A percentile compares a stretch with the other conserved stretches of the same genome.
These are phyloP conservation scores for Stenchaetothrips biformis DNA, from an alignment of 2,888 invertebrate species.

Conservation along the genomic window DNA sequence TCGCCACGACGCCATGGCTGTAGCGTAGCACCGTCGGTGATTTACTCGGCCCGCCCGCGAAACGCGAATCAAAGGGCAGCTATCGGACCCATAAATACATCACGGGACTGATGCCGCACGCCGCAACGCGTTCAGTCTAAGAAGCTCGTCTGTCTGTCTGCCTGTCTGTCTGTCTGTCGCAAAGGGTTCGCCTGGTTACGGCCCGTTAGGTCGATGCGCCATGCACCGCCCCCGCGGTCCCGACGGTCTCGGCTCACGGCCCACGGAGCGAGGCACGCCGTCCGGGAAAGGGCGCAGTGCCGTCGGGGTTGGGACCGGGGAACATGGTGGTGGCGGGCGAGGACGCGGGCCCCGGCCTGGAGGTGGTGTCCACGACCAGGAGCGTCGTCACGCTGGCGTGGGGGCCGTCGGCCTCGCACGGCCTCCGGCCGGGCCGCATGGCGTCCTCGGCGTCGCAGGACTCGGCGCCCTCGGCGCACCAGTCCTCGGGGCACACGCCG, in stretches of 20 bases:
- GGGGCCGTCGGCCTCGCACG: neutral
- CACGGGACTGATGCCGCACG: too few relatives aligned
- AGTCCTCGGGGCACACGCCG: neutral
- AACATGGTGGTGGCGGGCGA: neutral
- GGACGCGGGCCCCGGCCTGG: neutral
- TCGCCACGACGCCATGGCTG: too few relatives aligned
- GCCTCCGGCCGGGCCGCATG: slow-evolving; percentile 12
- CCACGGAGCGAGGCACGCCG: neutral
- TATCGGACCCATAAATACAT: too few relatives aligned
- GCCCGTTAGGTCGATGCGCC: neutral
- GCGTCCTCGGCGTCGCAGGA: slow-evolving; percentile 13
- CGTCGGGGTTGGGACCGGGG: too few relatives aligned
- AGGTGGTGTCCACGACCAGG: neutral
- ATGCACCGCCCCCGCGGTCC: neutral
- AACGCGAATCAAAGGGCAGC: too few relatives aligned
- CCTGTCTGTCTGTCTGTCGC: too few relatives aligned
- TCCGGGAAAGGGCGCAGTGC: neutral
- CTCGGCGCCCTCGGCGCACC: neutral
- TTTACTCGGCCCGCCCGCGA: too few relatives aligned
- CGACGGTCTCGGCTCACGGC: neutral
- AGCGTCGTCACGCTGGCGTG: neutral
- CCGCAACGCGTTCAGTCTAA: too few relatives aligned
- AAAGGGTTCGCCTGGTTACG: too few relatives aligned
- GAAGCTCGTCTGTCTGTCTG: too few relatives aligned
- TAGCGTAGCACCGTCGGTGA: too few relatives aligned